These are phyloP conservation scores for Drusus annulatus DNA, from an alignment of 1,140 invertebrate species.

Conservation along the genomic window DNA sequence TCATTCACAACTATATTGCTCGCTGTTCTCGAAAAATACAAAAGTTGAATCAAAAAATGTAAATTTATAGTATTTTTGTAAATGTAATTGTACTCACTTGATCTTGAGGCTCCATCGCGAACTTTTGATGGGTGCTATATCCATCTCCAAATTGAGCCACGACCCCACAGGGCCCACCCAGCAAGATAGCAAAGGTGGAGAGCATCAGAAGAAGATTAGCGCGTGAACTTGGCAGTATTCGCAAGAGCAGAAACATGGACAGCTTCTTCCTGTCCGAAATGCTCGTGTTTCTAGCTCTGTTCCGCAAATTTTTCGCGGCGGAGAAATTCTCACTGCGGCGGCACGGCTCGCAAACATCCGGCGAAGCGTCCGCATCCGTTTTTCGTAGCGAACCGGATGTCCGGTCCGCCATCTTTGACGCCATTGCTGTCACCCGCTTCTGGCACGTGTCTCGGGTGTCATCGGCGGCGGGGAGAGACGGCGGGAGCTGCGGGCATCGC, in stretches of 20 bases:
- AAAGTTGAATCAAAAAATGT: no score
- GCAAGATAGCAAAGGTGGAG: constrained; percentile 32
- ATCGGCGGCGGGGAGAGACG: constrained; percentile 30
- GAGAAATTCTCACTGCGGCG: constrained; percentile 4
- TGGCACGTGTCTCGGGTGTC: constrained; percentile 42
- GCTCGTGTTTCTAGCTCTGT: background rate
- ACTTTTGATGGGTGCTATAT: constrained; percentile 44
- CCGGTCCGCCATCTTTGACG: constrained; percentile 54
- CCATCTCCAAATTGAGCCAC: constrained; percentile 25
- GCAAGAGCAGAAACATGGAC: constrained; percentile 53
- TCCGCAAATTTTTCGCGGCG: background rate
- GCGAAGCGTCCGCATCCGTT: constrained; percentile 47
- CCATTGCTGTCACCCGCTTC: constrained; percentile 46
- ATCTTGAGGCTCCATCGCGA: constrained; percentile 57
- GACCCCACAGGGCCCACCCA: background rate
- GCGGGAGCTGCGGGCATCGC: constrained; percentile 25
- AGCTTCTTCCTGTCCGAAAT: constrained; percentile 52
- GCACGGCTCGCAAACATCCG: constrained; percentile 36
- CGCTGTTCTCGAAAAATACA: no score
- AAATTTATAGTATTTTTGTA: no score
- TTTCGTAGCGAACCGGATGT: constrained; percentile 44
- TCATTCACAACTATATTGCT: no score
- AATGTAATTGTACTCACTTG: constrained; percentile 52
- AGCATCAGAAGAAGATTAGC: background rate
- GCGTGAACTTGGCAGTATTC: constrained; percentile 29